Percentiles rank a stretch among this genome's conserved stretches.
phyloP scores from a whole-genome alignment of 2,797 vertebrate genomes.

The Picus viridis region DNA sequence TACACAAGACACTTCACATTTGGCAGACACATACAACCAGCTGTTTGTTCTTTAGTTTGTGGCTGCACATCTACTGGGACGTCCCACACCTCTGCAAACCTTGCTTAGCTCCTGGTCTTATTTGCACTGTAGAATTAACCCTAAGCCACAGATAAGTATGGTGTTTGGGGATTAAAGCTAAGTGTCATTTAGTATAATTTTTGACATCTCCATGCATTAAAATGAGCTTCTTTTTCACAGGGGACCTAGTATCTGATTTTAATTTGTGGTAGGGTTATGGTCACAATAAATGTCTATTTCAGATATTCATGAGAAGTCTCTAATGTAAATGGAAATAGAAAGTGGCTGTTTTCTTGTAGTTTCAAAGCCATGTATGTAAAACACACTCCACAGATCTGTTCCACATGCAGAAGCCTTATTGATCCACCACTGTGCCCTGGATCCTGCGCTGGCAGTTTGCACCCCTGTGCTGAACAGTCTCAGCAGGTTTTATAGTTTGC shows the following conservation, averaged over 20 bases:
- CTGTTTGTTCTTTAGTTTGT: constrained; percentile 62
- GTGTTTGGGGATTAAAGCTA: constrained; percentile 64
- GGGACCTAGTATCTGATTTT: constrained; percentile 72
- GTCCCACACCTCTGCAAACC: background rate
- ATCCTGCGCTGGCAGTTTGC: background rate
- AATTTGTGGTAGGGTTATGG: constrained; percentile 76
- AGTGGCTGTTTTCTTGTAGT: constrained; percentile 47
- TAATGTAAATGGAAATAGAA: constrained; percentile 67
- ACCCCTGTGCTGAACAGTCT: background rate
- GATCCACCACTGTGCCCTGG: background rate
- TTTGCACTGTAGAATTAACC: constrained; percentile 58
- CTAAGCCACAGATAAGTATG: constrained; percentile 41
- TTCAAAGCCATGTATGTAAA: constrained; percentile 7
- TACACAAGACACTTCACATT: constrained; percentile 5
- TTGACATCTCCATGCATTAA: constrained; percentile 70
- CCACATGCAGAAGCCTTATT: background rate
- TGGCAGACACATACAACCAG: constrained; percentile 44
- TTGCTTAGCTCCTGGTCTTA: constrained; percentile 69
- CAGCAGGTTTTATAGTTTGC: constrained; percentile 9
- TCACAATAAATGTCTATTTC: constrained; percentile 75
- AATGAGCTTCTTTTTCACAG: constrained; percentile 68
- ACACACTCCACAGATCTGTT: background rate
- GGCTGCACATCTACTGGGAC: constrained; percentile 43
- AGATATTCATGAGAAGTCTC: constrained; percentile 57
- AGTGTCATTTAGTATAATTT: constrained; percentile 72